Base-by-base conservation (phyloP, 92 coral and sea anemone genomes). In the Heliopora coerulea region DNA sequence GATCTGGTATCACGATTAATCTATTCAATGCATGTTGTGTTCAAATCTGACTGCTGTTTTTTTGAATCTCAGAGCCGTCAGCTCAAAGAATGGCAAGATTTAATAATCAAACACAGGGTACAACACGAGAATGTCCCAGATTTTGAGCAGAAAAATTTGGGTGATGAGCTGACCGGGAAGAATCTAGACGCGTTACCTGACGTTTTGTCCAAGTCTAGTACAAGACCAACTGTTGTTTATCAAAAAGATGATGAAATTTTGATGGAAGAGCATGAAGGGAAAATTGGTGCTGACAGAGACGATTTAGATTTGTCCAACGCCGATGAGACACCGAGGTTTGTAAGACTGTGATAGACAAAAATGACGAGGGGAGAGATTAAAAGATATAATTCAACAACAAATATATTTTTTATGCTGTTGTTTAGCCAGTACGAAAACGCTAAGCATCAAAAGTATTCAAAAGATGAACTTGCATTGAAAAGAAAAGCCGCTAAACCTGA, bases 51-150 rank as follows among this genome's bases (percentile, higher is more conserved):
- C 8, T 6, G 14, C 54, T 49, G 24, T 15, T 26, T 28, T 31
- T 8, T 24, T 49, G 21, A 27, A 48, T 41, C 46, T 0, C 82
- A 91, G 97, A 85, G 83, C 61, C 86, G 75, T 29, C 89, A 92
- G 28, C 83, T 61, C 81, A 74, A 80, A 27, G 96, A 92, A 26
- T 65, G 87, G 37, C 74, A 82, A 80, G 74, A 87, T 29, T 77
- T 87, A 35, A 86, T 96, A 58, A 88, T 92, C 14, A 41, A 58
- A 17, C 97, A 89, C 29, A 79, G 90, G 34, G 66, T 49, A 39
- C 80, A 89, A 19, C 97, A 92, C 30, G 97, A 92, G 75, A 79
- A 40, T 21, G 82, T 84, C 65, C 59, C 35, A 28, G 52, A 25
- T 3, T 2, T 34, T 26, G 24, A 46, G 30, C n/a, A 31, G 68